A percentile compares a stretch with the other conserved stretches of the same genome.
These are phyloP conservation scores for Homalodisca vitripennis DNA, from an alignment of 1,140 invertebrate genomes.

Conservation along the genomic window DNA sequence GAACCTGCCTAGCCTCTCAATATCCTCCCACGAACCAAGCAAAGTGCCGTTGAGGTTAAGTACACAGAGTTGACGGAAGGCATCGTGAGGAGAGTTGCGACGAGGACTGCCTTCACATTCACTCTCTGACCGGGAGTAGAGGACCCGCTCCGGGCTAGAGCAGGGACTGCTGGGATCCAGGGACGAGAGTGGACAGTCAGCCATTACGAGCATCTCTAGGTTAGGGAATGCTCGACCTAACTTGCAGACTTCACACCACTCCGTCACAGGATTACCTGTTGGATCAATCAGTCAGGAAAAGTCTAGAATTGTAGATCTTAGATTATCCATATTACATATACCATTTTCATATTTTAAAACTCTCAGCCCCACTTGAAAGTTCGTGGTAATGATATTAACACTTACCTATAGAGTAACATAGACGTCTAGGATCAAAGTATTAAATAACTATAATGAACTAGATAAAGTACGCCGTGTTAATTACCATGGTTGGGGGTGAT, in stretches of 20 bases:
- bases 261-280: constrained; percentile 75
- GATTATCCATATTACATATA: no score
- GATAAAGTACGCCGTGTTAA: no score
- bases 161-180: constrained; percentile 49
- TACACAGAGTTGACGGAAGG: constrained; percentile 67
- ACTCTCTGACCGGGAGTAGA: constrained; percentile 51
- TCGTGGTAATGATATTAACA: no score
- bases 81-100: constrained; percentile 52
- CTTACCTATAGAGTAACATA: no score
- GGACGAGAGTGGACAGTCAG: constrained; percentile 76
- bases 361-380: no score
- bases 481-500: no score
- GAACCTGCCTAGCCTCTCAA: constrained; percentile 79
- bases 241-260: constrained; percentile 80
- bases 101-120: constrained; percentile 48
- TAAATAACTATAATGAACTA: no score
- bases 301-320: no score
- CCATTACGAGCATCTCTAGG: constrained; percentile 78
- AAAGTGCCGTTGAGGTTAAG: constrained; percentile 83
- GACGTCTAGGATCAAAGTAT: no score
- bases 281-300: no score
- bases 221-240: constrained; percentile 81
- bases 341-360: no score
- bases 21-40: constrained; percentile 81
- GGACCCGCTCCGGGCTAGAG: constrained; percentile 33